Evolutionary conservation across 2,797 vertebrate species (phyloP).

Genomic region (Anniella stebbinsi): DNA sequence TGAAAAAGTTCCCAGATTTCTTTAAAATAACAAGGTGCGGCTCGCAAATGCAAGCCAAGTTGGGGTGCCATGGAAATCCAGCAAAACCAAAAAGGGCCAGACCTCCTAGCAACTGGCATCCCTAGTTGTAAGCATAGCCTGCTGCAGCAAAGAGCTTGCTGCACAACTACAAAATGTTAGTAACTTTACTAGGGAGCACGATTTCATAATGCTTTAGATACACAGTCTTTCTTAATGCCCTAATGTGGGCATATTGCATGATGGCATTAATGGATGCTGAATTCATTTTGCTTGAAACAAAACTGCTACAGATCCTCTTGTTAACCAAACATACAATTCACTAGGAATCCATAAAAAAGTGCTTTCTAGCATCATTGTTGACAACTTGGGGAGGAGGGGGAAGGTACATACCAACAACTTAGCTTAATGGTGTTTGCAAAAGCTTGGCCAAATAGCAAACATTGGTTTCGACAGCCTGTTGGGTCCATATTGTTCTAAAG

Average conservation of each 20-base stretch:
- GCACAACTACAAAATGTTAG: background rate
- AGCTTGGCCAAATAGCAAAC: background rate
- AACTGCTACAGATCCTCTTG: background rate
- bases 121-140: no score
- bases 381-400: background rate
- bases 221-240: background rate
- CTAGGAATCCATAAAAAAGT: background rate
- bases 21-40: no score
- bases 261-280: background rate
- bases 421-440: conserved; percentile 35
- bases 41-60: no score
- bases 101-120: no score
- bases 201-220: background rate
- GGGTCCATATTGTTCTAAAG: conserved; percentile 36
- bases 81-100: no score
- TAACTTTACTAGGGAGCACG: background rate
- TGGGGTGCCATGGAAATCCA: no score
- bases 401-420: background rate
- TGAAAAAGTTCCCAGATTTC: no score
- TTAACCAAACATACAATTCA: conserved; percentile 36
- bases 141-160: background rate
- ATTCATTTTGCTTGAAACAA: background rate
- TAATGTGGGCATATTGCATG: background rate
- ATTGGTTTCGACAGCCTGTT: conserved; percentile 4
- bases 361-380: conserved; percentile 10